Base-by-base conservation (phyloP, 1,140 invertebrate genomes). In the Cylas formicarius region DNA sequence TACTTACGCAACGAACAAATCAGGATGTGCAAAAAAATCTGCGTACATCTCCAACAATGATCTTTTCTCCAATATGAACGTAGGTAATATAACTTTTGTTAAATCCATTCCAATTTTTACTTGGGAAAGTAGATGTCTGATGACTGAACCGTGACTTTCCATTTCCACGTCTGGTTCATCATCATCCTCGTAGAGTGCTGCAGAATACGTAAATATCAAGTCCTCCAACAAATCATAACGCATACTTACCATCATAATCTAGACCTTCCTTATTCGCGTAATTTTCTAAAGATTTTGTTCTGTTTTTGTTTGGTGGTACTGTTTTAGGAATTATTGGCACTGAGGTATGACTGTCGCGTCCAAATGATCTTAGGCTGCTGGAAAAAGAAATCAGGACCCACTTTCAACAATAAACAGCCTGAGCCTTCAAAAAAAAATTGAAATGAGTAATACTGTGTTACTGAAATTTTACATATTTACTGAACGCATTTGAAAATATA, bases 91-190 rank as follows among this genome's bases (percentile, higher is more conserved):
- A 41, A 97, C 92, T 77, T 96, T 97, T 2, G 94, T 97, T 55
- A 97, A 76, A 69, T 97, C 94, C 94, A 97, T 98, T 32, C 94
- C 94, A 60, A 97, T 96, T 67, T 95, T 86, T 39, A 95, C 90
- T 77, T 96, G 92, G 18, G 92, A 95, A 35, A 98, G 69, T 10
- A 98, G 72, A 68, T 96, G 91, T 33, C 85, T 86, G 51, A 98
- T 87, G 48, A 97, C 89, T 32, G 89, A 95, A 33, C 93, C 92
- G 67, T 97, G 91, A 50, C 80, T 83, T 68, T 95, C 91, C 78
- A 97, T 84, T 11, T 86, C 88, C 56, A 84, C 75, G 61, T 90
- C 87, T 56, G 78, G 79, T 63, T 91, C 88, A 56, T 85, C 84
- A 48, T 86, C 82, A 58, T 89, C 85, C 64, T 93, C 89, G 70